phyloP scores from a whole-genome alignment of 2,113 vertebrate species.

The Climacteris rufus region DNA sequence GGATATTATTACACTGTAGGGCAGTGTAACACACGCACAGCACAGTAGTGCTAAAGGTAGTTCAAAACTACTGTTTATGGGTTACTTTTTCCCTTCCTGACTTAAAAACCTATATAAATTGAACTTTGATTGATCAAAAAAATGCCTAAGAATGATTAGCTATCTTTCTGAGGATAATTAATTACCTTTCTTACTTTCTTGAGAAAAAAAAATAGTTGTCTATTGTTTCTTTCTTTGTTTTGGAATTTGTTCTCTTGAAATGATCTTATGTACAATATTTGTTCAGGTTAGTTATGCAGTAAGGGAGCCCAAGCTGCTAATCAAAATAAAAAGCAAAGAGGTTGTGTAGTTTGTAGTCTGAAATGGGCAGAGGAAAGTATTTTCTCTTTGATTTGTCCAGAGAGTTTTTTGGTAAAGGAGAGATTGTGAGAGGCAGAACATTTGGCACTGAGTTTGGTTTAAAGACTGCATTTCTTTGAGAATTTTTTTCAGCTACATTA shows the following conservation, averaged over 20 bases:
- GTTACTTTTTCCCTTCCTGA: not conserved
- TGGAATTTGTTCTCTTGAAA: slow-evolving; percentile 36
- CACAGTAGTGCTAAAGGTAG: not conserved
- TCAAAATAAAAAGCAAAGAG: slow-evolving; percentile 31
- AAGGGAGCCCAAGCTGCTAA: slow-evolving; percentile 44
- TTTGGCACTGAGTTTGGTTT: not conserved
- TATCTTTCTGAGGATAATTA: not conserved
- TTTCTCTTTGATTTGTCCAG: not conserved
- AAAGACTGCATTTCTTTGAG: not conserved
- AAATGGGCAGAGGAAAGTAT: not conserved
- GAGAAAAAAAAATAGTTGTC: not conserved
- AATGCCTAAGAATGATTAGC: not conserved
- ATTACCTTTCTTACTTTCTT: not conserved
- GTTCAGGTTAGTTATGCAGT: slow-evolving; percentile 28
- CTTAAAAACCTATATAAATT: not conserved
- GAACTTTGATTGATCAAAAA: not conserved
- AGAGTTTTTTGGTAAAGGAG: not conserved
- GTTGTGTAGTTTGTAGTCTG: not conserved
- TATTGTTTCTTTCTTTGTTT: slow-evolving; percentile 48
- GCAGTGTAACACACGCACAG: too few species aligned
- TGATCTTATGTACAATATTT: slow-evolving; percentile 46
- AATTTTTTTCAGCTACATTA: not conserved
- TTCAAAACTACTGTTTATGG: slow-evolving; percentile 9
- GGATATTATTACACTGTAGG: slow-evolving; percentile 37
- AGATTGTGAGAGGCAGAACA: not conserved